Evolutionary conservation across 2,888 invertebrate species (phyloP).

Genomic region (Andrena marginata): DNA sequence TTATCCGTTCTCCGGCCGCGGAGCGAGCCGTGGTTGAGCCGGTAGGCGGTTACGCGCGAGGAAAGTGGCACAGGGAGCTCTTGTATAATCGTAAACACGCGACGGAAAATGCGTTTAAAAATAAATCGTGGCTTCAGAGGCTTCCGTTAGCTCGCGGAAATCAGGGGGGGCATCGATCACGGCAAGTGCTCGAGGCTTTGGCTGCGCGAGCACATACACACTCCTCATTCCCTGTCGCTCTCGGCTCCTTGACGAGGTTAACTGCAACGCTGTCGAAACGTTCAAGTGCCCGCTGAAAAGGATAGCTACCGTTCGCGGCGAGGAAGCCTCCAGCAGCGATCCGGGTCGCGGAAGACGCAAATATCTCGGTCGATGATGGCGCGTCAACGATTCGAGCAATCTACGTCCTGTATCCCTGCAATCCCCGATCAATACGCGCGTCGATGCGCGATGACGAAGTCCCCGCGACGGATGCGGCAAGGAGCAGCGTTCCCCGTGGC

Average conservation of each 20-base stretch:
- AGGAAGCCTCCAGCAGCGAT: too few species aligned
- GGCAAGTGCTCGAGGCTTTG: background rate
- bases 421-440: background rate
- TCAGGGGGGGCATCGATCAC: background rate
- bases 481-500: background rate
- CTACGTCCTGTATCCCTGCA: background rate
- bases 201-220: background rate
- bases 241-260: too few species aligned
- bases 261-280: too few species aligned
- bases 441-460: background rate
- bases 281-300: too few species aligned
- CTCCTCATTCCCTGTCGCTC: too few species aligned
- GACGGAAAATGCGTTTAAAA: background rate
- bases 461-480: background rate
- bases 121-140: background rate
- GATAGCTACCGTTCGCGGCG: too few species aligned
- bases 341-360: too few species aligned
- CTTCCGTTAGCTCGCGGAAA: background rate
- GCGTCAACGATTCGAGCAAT: background rate
- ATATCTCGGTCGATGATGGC: too few species aligned
- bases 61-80: conserved; percentile 60
- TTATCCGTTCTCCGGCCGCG: conserved; percentile 51
- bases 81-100: conserved; percentile 47
- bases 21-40: conserved; percentile 31
- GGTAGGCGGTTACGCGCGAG: conserved; percentile 51